Conservation (phyloP, 2,113 vertebrate species). For the Scalopus aquaticus region DNA sequence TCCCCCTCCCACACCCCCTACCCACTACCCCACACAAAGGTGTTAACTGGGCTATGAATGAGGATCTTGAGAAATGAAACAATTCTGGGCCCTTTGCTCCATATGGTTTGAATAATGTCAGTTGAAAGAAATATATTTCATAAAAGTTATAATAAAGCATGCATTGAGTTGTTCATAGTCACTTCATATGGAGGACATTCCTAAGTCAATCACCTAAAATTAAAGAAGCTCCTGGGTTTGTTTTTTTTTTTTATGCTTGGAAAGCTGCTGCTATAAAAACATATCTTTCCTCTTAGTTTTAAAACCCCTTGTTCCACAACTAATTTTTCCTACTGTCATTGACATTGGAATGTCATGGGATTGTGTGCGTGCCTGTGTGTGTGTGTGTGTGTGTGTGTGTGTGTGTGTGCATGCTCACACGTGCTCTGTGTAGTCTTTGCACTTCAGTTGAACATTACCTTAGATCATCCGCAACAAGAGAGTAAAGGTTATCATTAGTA, state of each 20-base stretch:
- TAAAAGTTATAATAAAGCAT: not conserved
- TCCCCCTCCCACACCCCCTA: too few relatives aligned
- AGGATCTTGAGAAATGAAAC: not conserved
- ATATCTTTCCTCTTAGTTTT: not conserved
- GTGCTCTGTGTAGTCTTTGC: not conserved
- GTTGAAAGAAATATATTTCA: not conserved
- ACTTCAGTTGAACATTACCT: not conserved
- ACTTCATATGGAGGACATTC: not conserved
- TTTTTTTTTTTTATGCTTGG: not conserved
- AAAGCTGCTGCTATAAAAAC: not conserved
- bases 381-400: not conserved
- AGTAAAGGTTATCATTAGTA: conserved; percentile 60
- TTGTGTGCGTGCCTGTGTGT: not conserved
- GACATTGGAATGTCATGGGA: not conserved
- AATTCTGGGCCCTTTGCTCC: not conserved
- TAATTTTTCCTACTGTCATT: not conserved
- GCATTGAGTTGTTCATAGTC: not conserved
- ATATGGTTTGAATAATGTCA: not conserved
- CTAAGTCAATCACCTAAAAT: not conserved
- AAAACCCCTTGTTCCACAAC: not conserved
- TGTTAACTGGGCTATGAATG: not conserved
- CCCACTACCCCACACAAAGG: rapidly evolving
- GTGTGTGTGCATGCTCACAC: too few relatives aligned
- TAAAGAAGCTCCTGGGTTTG: not conserved
- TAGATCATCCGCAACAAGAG: conserved; percentile 39